Conservation (phyloP, 2,797 vertebrate genomes). For the Eulemur coronatus region DNA sequence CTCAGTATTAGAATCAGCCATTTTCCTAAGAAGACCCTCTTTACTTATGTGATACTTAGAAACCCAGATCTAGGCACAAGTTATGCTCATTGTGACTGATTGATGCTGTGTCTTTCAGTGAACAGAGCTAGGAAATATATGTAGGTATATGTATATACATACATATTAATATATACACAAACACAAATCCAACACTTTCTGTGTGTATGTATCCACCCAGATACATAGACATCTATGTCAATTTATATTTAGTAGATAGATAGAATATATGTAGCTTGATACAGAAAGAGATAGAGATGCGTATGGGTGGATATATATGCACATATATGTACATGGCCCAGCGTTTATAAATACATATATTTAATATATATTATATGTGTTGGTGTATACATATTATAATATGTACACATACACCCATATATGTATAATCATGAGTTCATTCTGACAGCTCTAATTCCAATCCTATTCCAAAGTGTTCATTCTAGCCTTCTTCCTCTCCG, state of each 20-base stretch:
- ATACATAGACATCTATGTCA: background rate
- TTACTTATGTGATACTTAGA: background rate
- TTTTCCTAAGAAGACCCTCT: background rate
- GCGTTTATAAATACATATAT: background rate
- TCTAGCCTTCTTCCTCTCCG: background rate
- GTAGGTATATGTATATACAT: background rate
- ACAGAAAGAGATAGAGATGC: background rate
- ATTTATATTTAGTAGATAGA: background rate
- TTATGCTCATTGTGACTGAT: background rate
- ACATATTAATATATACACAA: background rate
- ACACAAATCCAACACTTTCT: background rate
- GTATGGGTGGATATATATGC: background rate
- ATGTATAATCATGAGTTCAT: background rate
- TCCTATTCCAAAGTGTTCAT: background rate
- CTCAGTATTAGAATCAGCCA: background rate
- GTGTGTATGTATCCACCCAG: background rate
- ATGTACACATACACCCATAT: background rate
- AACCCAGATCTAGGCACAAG: background rate
- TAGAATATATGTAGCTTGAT: background rate
- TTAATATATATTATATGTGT: background rate
- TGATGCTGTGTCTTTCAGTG: background rate
- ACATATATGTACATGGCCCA: background rate
- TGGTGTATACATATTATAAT: background rate
- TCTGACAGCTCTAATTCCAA: background rate
- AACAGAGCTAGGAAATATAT: background rate